Base-by-base conservation (phyloP, 2,113 vertebrate genomes). In the Cyprinodon brontotheroides region DNA sequence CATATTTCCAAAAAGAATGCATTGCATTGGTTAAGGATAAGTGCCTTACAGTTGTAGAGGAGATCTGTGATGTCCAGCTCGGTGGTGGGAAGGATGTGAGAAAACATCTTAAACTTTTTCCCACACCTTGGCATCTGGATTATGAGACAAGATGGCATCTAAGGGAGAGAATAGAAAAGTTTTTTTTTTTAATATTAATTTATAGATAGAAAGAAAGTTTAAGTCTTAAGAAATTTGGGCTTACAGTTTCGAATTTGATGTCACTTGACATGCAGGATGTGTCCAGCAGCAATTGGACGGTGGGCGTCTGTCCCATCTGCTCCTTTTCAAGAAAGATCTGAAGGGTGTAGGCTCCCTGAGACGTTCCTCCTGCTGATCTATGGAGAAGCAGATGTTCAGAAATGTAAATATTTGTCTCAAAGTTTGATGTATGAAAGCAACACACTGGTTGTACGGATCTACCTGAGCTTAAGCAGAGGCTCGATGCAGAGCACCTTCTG, bases 41-140 rank as follows among this genome's bases (percentile, higher is more conserved):
- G 65, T 47, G 75, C 65, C 91, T 94, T 86, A 95, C 95, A 89
- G 79, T 92, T 93, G 74, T 92, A 79, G 0, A 96, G 80, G 8
- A 95, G 89, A 78, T 95, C 91, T 50, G 94, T 94, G 77, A 96
- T 76, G 76, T 96, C 95, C 74, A 96, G 89, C 75, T 95, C 92
- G 50, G 89, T 89, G 71, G 95, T 93, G 11, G 95, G 95, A 72
- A 95, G 91, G 68, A 95, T 94, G 71, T 93, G 91, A 57, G 94
- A 88, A 77, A 95, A 96, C 94, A 95, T 95, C 83, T 95, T 95
- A 45, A 92, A 96, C 78, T 90, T 91, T 80, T 94, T 96, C 80
- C 95, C 95, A 92, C 93, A 96, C 69, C 95, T 89, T 39, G 95
- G 95, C 94, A 95, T 95, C 80, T 95, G 95, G 60, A 96, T 78